Conservation (phyloP, 1,140 invertebrate genomes). For the Drosophila novamexicana region DNA sequence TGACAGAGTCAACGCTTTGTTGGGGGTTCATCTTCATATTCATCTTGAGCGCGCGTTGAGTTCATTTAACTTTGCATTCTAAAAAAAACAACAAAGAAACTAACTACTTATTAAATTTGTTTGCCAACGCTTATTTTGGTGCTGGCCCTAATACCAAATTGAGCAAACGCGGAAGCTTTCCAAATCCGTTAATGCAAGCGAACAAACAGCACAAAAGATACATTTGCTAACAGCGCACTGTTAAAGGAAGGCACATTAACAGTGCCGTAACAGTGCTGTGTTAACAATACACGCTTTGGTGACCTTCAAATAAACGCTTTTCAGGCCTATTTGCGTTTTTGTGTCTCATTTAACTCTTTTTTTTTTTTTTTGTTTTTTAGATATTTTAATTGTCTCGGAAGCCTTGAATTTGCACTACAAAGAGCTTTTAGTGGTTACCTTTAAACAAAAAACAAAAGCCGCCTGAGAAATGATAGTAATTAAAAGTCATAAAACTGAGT, state of each 20-base stretch:
- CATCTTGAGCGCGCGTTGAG: conserved; percentile 46
- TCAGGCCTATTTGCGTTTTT: conserved; percentile 38
- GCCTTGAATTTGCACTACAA: conserved; percentile 73
- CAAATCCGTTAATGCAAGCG: conserved; percentile 8
- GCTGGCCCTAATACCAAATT: conserved; percentile 4
- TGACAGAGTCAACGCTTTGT: conserved; percentile 32
- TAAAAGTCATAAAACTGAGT: conserved; percentile 71
- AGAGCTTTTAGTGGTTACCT: conserved; percentile 63
- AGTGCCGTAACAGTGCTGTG: neutral
- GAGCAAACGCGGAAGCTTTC: conserved; percentile 41
- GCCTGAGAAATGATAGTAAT: conserved; percentile 73
- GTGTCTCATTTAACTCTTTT: conserved; percentile 34
- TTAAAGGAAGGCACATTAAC: conserved; percentile 4
- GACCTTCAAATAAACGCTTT: conserved; percentile 56
- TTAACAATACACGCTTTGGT: conserved; percentile 31
- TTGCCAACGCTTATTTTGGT: conserved; percentile 16
- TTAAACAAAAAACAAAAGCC: conserved; percentile 28
- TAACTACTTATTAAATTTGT: conserved; percentile 42
- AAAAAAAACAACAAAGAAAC: conserved; percentile 39
- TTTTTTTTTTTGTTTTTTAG: conserved; percentile 37
- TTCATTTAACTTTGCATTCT: conserved; percentile 76
- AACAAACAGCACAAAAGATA: neutral
- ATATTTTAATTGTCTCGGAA: conserved; percentile 69
- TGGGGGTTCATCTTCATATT: conserved; percentile 36
- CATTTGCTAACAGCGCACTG: conserved; percentile 11